phyloP scores from a whole-genome alignment of 2,888 invertebrate genomes.

The Anagyrus pseudococci region DNA sequence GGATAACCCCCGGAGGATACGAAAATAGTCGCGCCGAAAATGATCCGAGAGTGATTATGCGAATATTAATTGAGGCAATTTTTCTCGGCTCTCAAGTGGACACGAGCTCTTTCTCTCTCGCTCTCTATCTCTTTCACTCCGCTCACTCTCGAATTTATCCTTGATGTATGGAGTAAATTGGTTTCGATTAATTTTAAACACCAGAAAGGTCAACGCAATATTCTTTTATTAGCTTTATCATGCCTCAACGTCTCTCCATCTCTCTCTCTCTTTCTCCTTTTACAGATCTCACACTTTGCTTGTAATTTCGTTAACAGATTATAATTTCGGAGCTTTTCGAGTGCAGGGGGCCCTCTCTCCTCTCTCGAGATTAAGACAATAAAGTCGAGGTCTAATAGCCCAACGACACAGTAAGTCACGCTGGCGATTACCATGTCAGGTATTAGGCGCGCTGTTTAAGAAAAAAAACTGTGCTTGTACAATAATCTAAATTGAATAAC shows the following conservation, averaged over 20 bases:
- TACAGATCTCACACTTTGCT: constrained; percentile 8
- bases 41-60: constrained; percentile 25
- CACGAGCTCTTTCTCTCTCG: constrained; percentile 14
- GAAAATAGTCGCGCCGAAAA: not conserved
- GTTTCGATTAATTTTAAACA: constrained; percentile 39
- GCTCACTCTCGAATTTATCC: constrained; percentile 24
- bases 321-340: too few species aligned
- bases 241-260: too few species aligned
- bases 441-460: too few species aligned
- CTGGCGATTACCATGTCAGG: too few species aligned
- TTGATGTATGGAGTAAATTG: constrained; percentile 36
- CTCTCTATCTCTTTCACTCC: too few species aligned
- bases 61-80: constrained; percentile 36
- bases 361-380: too few species aligned
- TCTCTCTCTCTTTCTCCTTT: constrained; percentile 6
- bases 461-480: too few species aligned
- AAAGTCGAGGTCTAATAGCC: too few species aligned
- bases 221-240: constrained; percentile 14
- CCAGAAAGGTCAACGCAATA: constrained; percentile 28
- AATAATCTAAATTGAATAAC: too few species aligned
- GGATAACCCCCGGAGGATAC: not conserved
- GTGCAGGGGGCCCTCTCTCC: too few species aligned
- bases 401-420: too few species aligned
- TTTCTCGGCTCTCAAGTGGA: constrained; percentile 30
- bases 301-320: not conserved